Base-by-base conservation (phyloP, 1,140 invertebrate species). In the Thaumetopoea pityocampa region DNA sequence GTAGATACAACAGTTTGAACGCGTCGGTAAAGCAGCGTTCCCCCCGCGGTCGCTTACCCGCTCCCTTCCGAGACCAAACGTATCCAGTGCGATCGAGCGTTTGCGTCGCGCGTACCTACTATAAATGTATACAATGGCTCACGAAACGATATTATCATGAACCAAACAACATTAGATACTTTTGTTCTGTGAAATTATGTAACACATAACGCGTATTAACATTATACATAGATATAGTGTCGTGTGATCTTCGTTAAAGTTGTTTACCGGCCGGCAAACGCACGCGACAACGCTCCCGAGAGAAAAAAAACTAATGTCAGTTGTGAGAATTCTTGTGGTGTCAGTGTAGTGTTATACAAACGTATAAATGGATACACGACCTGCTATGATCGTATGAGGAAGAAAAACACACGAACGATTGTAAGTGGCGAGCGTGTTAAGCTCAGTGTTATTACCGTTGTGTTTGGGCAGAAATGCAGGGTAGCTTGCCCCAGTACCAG, bases 301-400 rank as follows among this genome's bases (percentile, higher is more conserved):
- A 76, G 69, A 76, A 69, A 79, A 74, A 76, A 69, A 67, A 59
- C 67, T 59, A 57, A 82, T 82, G 78, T 79, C 72, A 63, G 70
- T 69, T 56, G 62, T 51, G 63, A 64, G 64, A 54, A 72, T 58
- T 67, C 49, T 61, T 63, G 67, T n/a, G n/a, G n/a, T 78, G 70
- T 59, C 56, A 62, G 73, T 78, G 67, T 71, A 73, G 73, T 79
- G 77, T 73, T 67, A 70, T 60, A 73, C n/a, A 73, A 77, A 79
- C 79, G 78, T 73, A 76, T 79, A 77, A 82, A 82, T 82, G 78
- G 71, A 78, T 80, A 76, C 67, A 72, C 61, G 58, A 40, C 70
- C 73, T 70, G 73, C 72, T 65, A 82, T 82, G 78, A 63, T 82
- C 78, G 76, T 78, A 82, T 82, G 78, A 82, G 76, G 78, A 83